A percentile compares a stretch with the other conserved stretches of the same genome.
phyloP scores from a whole-genome alignment of 2,797 vertebrate species.

The Sebastes taczanowskii region DNA sequence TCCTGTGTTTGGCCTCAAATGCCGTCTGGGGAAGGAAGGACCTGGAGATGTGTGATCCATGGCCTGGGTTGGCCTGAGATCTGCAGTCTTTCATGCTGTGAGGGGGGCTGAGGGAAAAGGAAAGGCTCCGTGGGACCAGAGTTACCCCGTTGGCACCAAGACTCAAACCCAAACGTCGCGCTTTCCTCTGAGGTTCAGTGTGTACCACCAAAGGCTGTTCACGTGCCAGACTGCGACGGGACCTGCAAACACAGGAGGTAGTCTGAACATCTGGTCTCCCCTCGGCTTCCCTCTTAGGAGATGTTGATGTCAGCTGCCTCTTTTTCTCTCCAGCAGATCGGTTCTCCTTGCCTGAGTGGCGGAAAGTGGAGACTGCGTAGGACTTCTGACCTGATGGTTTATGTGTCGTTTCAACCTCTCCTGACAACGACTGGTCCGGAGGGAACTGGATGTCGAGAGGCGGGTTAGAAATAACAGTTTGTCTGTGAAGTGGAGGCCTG shows the following conservation, averaged over 20 bases:
- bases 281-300: slow-evolving; percentile 31
- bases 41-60: slow-evolving; percentile 17
- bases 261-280: slow-evolving; percentile 19
- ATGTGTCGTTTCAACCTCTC: neutral
- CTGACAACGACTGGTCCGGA: neutral
- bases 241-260: neutral
- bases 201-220: slow-evolving; percentile 21
- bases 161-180: slow-evolving; percentile 11
- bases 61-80: neutral
- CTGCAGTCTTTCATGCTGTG: neutral
- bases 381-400: slow-evolving; percentile 20
- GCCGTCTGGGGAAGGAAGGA: slow-evolving; percentile 13
- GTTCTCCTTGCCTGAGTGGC: slow-evolving; percentile 50
- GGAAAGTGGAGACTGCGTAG: neutral
- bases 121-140: slow-evolving; percentile 49
- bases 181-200: slow-evolving; percentile 54
- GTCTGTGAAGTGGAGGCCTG: slow-evolving; percentile 36
- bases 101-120: slow-evolving; percentile 38
- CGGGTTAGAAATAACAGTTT: neutral
- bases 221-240: neutral
- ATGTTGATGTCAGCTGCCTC: slow-evolving; percentile 22
- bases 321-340: slow-evolving; percentile 34
- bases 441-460: neutral
- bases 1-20: slow-evolving; percentile 15
- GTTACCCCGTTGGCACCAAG: neutral